These are phyloP conservation scores for Gallirallus australis DNA, from an alignment of 2,797 vertebrate species.

Conservation along the genomic window DNA sequence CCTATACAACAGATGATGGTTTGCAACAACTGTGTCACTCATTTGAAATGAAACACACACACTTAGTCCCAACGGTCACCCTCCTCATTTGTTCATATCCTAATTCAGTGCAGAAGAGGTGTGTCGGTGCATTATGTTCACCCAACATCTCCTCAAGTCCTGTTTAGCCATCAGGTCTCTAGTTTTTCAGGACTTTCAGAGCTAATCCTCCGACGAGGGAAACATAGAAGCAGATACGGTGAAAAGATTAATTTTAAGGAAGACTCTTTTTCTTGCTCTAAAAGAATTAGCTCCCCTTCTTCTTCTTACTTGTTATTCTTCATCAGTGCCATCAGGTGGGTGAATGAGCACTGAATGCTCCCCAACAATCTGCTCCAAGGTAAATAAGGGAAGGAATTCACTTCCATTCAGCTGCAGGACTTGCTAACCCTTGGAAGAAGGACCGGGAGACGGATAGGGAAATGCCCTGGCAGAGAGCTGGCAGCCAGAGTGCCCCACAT, in stretches of 20 bases:
- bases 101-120: background rate
- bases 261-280: background rate
- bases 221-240: background rate
- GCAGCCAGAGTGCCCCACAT: background rate
- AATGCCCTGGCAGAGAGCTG: background rate
- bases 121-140: background rate
- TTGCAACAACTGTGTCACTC: background rate
- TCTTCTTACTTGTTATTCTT: background rate
- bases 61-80: rapidly evolving
- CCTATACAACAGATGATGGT: background rate
- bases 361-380: rapidly evolving
- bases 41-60: background rate
- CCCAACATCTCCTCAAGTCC: background rate
- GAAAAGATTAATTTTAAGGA: background rate
- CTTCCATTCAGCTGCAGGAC: background rate
- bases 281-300: background rate
- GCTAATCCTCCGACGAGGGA: background rate
- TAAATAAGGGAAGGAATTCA: background rate
- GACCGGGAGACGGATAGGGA: background rate
- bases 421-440: background rate
- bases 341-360: background rate
- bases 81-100: background rate
- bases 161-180: background rate
- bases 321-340: background rate
- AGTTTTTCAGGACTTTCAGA: background rate